phyloP scores from a whole-genome alignment of 2,113 vertebrate species.

The Hoplias malabaricus region DNA sequence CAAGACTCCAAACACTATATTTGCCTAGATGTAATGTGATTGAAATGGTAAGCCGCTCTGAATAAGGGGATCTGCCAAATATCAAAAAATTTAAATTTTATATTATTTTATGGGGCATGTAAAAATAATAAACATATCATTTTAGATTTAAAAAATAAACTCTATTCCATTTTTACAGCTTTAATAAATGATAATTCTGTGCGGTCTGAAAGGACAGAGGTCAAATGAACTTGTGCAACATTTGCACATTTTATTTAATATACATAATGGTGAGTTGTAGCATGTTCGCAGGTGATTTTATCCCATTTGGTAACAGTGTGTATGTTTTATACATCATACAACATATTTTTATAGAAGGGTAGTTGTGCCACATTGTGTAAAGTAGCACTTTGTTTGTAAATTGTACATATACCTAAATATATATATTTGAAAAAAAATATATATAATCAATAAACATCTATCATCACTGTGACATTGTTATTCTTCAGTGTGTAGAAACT shows the following conservation, averaged over 20 bases:
- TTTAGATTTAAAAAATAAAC: conserved; percentile 30
- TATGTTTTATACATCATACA: conserved; percentile 65
- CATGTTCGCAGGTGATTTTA: conserved; percentile 30
- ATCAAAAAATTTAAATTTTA: too few relatives aligned
- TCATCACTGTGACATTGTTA: conserved; percentile 32
- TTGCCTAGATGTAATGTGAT: too few relatives aligned
- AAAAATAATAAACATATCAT: conserved; percentile 16
- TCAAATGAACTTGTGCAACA: conserved; percentile 70
- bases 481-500: conserved; percentile 9
- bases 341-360: conserved; percentile 69
- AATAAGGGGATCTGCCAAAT: too few relatives aligned
- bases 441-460: conserved; percentile 51
- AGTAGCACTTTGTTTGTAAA: conserved; percentile 51
- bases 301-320: neutral
- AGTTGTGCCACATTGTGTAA: conserved; percentile 46
- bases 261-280: conserved; percentile 60
- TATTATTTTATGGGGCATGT: conserved; percentile 13
- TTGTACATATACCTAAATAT: conserved; percentile 52
- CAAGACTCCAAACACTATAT: too few relatives aligned
- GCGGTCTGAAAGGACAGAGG: conserved; percentile 43
- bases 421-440: conserved; percentile 23
- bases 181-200: conserved; percentile 23
- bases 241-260: conserved; percentile 77
- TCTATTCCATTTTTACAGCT: conserved; percentile 37
- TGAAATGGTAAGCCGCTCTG: too few relatives aligned